Evolutionary conservation across 2,113 vertebrate genomes (phyloP).

Genomic region (Daboia siamensis): DNA sequence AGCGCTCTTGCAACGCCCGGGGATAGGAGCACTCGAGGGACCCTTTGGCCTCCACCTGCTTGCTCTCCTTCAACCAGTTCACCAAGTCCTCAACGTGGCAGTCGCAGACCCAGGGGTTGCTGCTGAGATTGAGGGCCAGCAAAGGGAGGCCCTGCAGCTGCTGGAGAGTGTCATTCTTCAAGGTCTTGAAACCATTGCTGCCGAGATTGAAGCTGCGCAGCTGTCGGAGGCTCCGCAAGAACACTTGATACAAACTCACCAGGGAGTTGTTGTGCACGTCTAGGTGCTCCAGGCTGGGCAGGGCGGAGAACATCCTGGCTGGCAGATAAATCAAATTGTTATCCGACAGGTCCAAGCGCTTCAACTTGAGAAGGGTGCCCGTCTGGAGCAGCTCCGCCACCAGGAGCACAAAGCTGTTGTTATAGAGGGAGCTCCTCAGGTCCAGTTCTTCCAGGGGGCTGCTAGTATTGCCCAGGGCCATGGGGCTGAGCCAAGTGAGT

Average conservation of each 20-base stretch:
- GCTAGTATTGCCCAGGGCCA: slow-evolving; percentile 67
- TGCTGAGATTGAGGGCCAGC: slow-evolving; percentile 70
- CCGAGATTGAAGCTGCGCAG: slow-evolving; percentile 83
- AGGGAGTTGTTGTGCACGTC: slow-evolving; percentile 87
- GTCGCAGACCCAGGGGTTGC: slow-evolving; percentile 87
- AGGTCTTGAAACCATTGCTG: slow-evolving; percentile 75
- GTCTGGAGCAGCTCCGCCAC: slow-evolving; percentile 64
- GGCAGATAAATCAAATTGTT: slow-evolving; percentile 80
- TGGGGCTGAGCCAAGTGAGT: slow-evolving; percentile 68
- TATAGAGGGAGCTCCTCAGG: slow-evolving; percentile 56
- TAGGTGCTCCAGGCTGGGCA: slow-evolving; percentile 73
- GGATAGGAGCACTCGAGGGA: slow-evolving; percentile 79
- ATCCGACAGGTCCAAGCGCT: slow-evolving; percentile 77
- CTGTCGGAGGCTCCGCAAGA: slow-evolving; percentile 65
- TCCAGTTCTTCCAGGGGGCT: slow-evolving; percentile 75
- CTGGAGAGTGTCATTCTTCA: slow-evolving; percentile 67
- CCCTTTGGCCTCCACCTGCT: slow-evolving; percentile 64
- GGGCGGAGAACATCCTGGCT: slow-evolving; percentile 57
- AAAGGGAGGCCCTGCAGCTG: slow-evolving; percentile 67
- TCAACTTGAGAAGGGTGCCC: slow-evolving; percentile 67
- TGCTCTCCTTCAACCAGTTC: slow-evolving; percentile 81
- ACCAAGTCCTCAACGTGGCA: slow-evolving; percentile 78
- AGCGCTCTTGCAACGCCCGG: slow-evolving; percentile 60
- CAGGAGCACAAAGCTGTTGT: slow-evolving; percentile 48
- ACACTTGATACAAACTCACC: slow-evolving; percentile 70